These are phyloP conservation scores for Chaetodon auriga DNA, from an alignment of 2,113 vertebrate species.

Conservation along the genomic window DNA sequence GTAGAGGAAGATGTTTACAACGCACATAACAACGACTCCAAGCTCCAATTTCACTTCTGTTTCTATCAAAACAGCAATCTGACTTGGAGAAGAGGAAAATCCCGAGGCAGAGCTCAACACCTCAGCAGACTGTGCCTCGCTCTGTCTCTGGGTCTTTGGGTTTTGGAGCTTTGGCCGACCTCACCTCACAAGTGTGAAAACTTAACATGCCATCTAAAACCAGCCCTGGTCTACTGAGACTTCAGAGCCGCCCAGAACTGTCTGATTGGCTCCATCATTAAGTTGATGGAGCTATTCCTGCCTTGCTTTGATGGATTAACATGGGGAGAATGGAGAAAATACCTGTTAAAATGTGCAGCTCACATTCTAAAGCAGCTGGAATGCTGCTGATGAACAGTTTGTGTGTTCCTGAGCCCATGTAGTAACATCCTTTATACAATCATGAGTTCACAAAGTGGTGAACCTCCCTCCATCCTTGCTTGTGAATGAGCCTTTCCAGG, in stretches of 20 bases:
- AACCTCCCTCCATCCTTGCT: too few relatives aligned
- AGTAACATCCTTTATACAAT: too few relatives aligned
- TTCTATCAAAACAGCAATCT: slow-evolving; percentile 44
- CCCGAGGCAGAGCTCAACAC: slow-evolving; percentile 33
- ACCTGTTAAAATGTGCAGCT: too few relatives aligned
- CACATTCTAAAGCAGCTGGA: too few relatives aligned
- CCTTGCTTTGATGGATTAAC: slow-evolving; percentile 34
- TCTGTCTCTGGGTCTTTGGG: slow-evolving; percentile 16
- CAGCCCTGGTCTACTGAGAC: slow-evolving; percentile 16
- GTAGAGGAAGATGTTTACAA: slow-evolving; percentile 39
- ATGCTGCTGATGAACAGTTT: too few relatives aligned
- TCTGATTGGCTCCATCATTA: slow-evolving; percentile 59
- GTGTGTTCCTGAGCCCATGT: too few relatives aligned
- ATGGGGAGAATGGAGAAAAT: slow-evolving; percentile 23
- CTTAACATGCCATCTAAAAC: slow-evolving; percentile 25
- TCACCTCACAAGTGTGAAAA: slow-evolving; percentile 44
- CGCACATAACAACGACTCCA: slow-evolving; percentile 19
- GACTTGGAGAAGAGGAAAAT: slow-evolving; percentile 30
- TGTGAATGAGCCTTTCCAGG: too few relatives aligned
- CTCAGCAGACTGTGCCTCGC: slow-evolving; percentile 16
- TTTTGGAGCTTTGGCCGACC: slow-evolving; percentile 30
- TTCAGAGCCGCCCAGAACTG: slow-evolving; percentile 10
- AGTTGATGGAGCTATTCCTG: slow-evolving; percentile 42
- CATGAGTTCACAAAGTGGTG: too few relatives aligned
- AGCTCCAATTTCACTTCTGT: slow-evolving; percentile 29